Base-by-base conservation (phyloP, 1,140 invertebrate genomes). In the Probaryconus sp. region DNA sequence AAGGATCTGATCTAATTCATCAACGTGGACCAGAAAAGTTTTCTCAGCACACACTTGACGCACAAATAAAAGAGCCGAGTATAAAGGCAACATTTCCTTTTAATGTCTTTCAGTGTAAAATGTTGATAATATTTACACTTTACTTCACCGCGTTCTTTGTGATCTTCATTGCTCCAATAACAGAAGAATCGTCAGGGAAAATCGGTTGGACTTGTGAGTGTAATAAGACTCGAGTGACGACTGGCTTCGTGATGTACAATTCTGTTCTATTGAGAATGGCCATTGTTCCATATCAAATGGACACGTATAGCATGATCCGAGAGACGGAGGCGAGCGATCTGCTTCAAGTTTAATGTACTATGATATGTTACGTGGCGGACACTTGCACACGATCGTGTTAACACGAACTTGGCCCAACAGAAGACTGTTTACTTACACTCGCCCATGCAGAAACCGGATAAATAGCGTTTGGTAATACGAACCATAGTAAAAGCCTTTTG, bases 401-500 rank as follows among this genome's bases (percentile, higher is more conserved):
- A 45, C 48, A 40, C 47, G 24, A 11, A 70, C 47, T 60, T 55
- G 56, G 56, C 43, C 50, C 48, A 50, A 30, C 42, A 50, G 21
- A 56, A 63, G 50, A 50, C 31, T 65, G 61, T 60, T 72, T 60
- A 58, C 69, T 65, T 50, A 37, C 47, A 72, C 53, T 61, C 61
- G 40, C 56, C 24, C 53, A 72, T 72, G 69, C 61, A 42, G 67
- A 72, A 72, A 51, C 37, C 45, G 60, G 61, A 72, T 72, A 65
- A 65, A 72, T 65, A 72, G 53, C 16, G 60, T 58, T 51, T 51
- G 38, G 53, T 65, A 60, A 53, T 53, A 10, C 69, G 28, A 64
- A 1, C 30, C 31, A 5, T 7, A 3, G 37, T 13, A 38, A 58
- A 65, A 65, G 45, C 61, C 40, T 72, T 72, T 65, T 65, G 38